Percentiles rank a stretch among this genome's conserved stretches.
These are phyloP conservation scores for Odiellus spinosus DNA, from an alignment of 2,888 invertebrate species.

Conservation along the genomic window DNA sequence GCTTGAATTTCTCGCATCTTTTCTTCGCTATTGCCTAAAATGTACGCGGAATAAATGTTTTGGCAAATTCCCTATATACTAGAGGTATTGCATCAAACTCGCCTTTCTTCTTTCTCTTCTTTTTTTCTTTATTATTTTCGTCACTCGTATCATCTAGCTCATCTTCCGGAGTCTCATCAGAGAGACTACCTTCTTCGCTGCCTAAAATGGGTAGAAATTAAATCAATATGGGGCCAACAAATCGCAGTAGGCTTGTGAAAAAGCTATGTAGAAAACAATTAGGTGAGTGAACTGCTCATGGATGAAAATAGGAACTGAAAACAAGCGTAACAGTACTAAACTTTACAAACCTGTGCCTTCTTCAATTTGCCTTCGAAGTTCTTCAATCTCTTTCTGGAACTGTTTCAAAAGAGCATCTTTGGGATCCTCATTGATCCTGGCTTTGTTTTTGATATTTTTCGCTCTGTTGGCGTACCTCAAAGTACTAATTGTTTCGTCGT, in stretches of 20 bases:
- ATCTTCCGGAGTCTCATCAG: conserved; percentile 7
- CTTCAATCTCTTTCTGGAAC: conserved; percentile 92
- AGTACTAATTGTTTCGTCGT: conserved; percentile 93
- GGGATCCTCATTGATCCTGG: conserved; percentile 90
- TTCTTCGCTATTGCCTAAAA: conserved; percentile 29
- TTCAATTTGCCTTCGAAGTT: conserved; percentile 67
- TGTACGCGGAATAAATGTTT: no score
- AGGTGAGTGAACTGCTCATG: no score
- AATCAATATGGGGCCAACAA: no score
- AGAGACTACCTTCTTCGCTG: conserved; percentile 8
- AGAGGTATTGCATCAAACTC: conserved; percentile 22
- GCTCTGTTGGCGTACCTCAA: conserved; percentile 92
- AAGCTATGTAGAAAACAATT: no score
- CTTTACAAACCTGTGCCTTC: conserved; percentile 36
- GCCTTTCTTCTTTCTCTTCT: conserved; percentile 26
- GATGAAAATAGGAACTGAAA: no score
- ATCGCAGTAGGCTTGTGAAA: no score
- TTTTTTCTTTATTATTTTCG: conserved; percentile 12
- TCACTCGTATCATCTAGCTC: conserved; percentile 15
- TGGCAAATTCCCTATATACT: no score
- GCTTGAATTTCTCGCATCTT: conserved; percentile 35
- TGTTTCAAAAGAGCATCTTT: conserved; percentile 88
- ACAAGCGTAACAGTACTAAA: no score
- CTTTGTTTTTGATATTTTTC: conserved; percentile 91
- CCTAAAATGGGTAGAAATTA: background rate